Percentiles rank a stretch among this genome's conserved stretches.
Conservation (phyloP, 2,888 invertebrate species). For the Alloscopus bannaensis region DNA sequence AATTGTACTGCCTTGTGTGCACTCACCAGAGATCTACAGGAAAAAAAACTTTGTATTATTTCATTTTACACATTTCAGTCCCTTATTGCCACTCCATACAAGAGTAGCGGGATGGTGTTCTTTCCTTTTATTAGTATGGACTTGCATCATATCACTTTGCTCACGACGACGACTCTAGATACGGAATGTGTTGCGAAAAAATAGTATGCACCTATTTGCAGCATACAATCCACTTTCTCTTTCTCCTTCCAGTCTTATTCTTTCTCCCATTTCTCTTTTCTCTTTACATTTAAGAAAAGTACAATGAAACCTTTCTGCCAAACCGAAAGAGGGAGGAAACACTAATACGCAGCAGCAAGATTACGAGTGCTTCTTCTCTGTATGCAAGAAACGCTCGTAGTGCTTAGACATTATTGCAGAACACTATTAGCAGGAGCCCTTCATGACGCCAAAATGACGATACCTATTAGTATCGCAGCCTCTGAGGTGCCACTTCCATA, state of each 20-base stretch:
- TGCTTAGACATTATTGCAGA: constrained; percentile 13
- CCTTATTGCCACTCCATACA: neutral
- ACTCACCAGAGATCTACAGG: constrained; percentile 12
- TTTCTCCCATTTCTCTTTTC: constrained; percentile 5
- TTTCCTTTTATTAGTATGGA: neutral
- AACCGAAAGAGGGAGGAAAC: neutral
- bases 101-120: neutral
- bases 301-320: neutral
- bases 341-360: neutral
- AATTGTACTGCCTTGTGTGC: constrained; percentile 1
- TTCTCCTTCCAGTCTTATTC: no score
- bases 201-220: no score
- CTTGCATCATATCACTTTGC: neutral
- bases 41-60: constrained; percentile 18
- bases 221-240: constrained; percentile 7
- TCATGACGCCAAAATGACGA: constrained; percentile 34
- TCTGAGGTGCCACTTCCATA: constrained; percentile 40
- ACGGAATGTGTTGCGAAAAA: neutral
- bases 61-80: constrained; percentile 2
- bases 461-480: constrained; percentile 38
- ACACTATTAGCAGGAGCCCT: constrained; percentile 19
- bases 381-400: constrained; percentile 9
- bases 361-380: constrained; percentile 4
- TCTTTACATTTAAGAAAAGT: neutral
- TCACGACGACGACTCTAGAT: no score